Conservation (phyloP, 2,797 vertebrate species). For the Crenichthys baileyi region DNA sequence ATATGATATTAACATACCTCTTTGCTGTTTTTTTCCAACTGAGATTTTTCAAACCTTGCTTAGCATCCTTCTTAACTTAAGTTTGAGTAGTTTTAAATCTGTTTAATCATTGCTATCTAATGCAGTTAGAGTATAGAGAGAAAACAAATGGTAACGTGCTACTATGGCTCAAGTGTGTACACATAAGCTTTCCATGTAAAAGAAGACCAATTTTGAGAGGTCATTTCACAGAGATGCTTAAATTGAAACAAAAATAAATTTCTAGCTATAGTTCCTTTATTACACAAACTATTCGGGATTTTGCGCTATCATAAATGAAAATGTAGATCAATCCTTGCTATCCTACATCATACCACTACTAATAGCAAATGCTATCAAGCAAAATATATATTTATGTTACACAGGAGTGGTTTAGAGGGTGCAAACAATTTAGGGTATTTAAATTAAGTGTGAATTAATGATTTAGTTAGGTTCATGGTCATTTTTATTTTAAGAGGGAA, state of each 20-base stretch:
- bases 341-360: neutral
- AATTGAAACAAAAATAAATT: constrained; percentile 1
- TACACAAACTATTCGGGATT: constrained; percentile 11
- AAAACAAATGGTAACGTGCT: neutral
- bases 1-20: too few species aligned
- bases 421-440: constrained; percentile 65
- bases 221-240: constrained; percentile 1
- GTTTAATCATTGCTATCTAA: neutral
- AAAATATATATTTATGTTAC: constrained; percentile 58
- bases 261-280: neutral
- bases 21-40: neutral
- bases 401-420: constrained; percentile 61
- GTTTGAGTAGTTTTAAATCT: neutral
- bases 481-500: constrained; percentile 56
- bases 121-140: neutral
- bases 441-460: constrained; percentile 68
- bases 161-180: neutral
- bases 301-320: constrained; percentile 6
- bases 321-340: neutral
- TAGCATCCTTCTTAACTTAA: neutral
- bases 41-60: too few species aligned
- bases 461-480: constrained; percentile 66
- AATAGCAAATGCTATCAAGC: constrained; percentile 18
- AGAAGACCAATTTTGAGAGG: neutral
- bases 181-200: neutral